phyloP scores from a whole-genome alignment of 2,888 invertebrate genomes.

The Boloria selene region DNA sequence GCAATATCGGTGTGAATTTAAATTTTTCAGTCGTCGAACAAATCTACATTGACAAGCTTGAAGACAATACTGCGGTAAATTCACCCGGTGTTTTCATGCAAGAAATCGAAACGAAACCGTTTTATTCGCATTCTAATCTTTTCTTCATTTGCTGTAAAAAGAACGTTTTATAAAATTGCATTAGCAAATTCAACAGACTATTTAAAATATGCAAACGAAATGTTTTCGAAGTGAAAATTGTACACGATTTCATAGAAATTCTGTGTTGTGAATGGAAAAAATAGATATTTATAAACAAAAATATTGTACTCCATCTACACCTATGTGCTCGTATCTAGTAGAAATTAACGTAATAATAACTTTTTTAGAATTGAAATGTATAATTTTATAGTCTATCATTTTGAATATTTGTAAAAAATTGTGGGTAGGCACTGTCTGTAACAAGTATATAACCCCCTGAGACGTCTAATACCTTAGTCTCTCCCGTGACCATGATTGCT shows the following conservation, averaged over 20 bases:
- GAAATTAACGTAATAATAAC: too few relatives aligned
- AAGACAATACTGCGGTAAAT: constrained; percentile 27
- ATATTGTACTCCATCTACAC: neutral
- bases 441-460: too few relatives aligned
- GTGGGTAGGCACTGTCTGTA: too few relatives aligned
- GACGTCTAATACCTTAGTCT: too few relatives aligned
- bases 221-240: constrained; percentile 1
- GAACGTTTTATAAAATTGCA: constrained; percentile 11
- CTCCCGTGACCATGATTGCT: too few relatives aligned
- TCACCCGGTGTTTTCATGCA: constrained; percentile 33
- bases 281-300: neutral
- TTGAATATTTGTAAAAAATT: too few relatives aligned
- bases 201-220: constrained; percentile 15
- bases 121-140: constrained; percentile 25
- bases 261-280: constrained; percentile 2
- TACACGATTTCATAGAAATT: neutral
- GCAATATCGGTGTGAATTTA: constrained; percentile 48
- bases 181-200: constrained; percentile 4
- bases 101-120: constrained; percentile 33
- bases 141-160: constrained; percentile 17
- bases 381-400: too few relatives aligned
- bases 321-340: too few relatives aligned
- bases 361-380: too few relatives aligned
- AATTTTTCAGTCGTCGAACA: constrained; percentile 52
- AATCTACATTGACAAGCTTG: constrained; percentile 48